phyloP scores from a whole-genome alignment of 2,888 invertebrate species.

The Meandrusa payeni region DNA sequence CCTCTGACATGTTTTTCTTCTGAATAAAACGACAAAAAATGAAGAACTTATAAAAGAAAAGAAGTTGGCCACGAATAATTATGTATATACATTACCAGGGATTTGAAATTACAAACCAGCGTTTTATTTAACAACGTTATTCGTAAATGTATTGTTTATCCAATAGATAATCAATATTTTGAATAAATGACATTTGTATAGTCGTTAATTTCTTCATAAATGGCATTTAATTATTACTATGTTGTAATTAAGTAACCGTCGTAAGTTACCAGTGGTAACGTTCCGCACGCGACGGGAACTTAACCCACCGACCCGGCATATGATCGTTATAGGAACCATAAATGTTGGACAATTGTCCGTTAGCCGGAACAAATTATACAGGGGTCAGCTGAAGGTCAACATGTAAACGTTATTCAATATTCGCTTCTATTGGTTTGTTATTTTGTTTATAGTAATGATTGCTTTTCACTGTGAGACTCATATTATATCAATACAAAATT shows the following conservation, averaged over 20 bases:
- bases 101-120: not conserved
- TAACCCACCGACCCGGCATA: constrained; percentile 39
- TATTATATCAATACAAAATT: too few relatives aligned
- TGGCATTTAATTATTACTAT: too few relatives aligned
- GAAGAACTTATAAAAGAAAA: too few relatives aligned
- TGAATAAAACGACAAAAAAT: constrained; percentile 5
- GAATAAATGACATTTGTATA: too few relatives aligned
- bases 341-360: constrained; percentile 5
- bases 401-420: constrained; percentile 5
- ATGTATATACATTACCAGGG: too few relatives aligned
- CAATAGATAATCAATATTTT: too few relatives aligned
- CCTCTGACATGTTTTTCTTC: constrained; percentile 19
- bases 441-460: too few relatives aligned
- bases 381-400: constrained; percentile 28
- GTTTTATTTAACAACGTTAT: too few relatives aligned
- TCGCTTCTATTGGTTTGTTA: not conserved
- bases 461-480: too few relatives aligned
- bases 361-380: constrained; percentile 21
- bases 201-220: too few relatives aligned
- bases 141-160: too few relatives aligned
- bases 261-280: constrained; percentile 40
- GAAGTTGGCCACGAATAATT: too few relatives aligned
- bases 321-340: constrained; percentile 9
- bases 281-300: constrained; percentile 45
- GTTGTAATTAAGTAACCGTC: constrained; percentile 1